A percentile compares a stretch with the other conserved stretches of the same genome.
phyloP scores from a whole-genome alignment of 2,113 vertebrate species.

The Petrocephalus microphthalmus region DNA sequence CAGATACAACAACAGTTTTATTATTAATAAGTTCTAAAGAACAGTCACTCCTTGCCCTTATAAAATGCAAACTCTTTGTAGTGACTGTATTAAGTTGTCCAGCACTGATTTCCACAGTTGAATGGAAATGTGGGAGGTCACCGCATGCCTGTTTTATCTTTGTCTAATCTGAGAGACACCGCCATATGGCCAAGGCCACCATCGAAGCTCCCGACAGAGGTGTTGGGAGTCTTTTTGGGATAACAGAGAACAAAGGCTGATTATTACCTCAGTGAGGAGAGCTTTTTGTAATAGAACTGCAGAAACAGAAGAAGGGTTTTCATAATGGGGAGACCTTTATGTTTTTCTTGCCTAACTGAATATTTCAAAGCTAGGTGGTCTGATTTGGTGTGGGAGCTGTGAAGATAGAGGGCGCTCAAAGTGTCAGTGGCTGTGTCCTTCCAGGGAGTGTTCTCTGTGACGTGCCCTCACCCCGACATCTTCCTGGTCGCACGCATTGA shows the following conservation, averaged over 20 bases:
- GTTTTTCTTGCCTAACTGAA: neutral
- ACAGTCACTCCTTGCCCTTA: neutral
- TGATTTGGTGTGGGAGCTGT: neutral
- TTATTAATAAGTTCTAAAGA: neutral
- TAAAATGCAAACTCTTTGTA: neutral
- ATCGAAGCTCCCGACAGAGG: neutral
- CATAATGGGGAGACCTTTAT: neutral
- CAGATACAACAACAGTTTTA: neutral
- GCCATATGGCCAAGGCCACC: neutral
- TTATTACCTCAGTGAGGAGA: constrained; percentile 1
- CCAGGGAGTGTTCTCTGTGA: constrained; percentile 91
- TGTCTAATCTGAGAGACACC: neutral
- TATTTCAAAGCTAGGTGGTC: neutral
- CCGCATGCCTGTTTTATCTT: neutral
- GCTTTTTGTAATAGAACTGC: neutral
- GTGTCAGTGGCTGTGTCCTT: constrained; percentile 21
- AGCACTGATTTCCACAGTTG: neutral
- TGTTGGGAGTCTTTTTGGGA: neutral
- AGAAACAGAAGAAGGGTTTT: neutral
- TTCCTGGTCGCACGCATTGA: constrained; percentile 92
- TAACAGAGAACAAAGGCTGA: neutral
- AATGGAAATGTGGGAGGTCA: neutral
- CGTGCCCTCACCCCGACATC: constrained; percentile 90
- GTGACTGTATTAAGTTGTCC: neutral
- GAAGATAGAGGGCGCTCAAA: neutral